Base-by-base conservation (phyloP, 1,140 invertebrate genomes). In the Caenorhabditis tropicalis region DNA sequence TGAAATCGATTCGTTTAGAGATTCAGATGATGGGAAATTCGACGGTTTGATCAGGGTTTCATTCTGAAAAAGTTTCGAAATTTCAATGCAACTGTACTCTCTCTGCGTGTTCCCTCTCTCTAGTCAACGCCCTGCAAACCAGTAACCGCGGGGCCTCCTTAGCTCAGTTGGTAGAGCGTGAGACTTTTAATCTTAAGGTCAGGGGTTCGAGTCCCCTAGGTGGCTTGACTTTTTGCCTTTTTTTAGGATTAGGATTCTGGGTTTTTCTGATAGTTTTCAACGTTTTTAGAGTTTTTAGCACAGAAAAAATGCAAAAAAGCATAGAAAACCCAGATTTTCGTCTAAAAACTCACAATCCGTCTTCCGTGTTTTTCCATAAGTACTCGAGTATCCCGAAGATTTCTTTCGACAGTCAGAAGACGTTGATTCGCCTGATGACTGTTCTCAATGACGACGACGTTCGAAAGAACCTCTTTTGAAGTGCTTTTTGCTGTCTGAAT, bases 351-450 rank as follows among this genome's bases (percentile, higher is more conserved):
- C 21, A 56, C 53, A 19, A 27, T 27, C 12, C 46, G 33, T 56
- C 74, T 58, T 56, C 83, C 74, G 21, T 56, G n/a, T 39, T 84
- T 84, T 16, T 84, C 83, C 15, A 48, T 31, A 29, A 84, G 21
- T 15, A 48, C 49, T 19, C 74, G 27, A 2, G 79, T 10, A 19
- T 84, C 83, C 16, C 79, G 29, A 31, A 80, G n/a, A 36, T 85
- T 85, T 33, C 84, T 4, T n/a, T 82, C 84, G 0, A 85, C 80
- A 24, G 84, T 85, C 3, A 58, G 31, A 31, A 85, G 29, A 10
- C 84, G 79, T 82, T 85, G 79, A 51, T 82, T 81, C 1, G 84
- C 49, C 39, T 85, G 84, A 39, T 85, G 84, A 5, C 43, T 24
- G 31, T 85, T 81, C 29, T 85, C 84, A 7, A 85, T 48, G 16